A percentile compares a stretch with the other conserved stretches of the same genome.
phyloP scores from a whole-genome alignment of 2,113 vertebrate genomes.

The Marcusenius ussheri region DNA sequence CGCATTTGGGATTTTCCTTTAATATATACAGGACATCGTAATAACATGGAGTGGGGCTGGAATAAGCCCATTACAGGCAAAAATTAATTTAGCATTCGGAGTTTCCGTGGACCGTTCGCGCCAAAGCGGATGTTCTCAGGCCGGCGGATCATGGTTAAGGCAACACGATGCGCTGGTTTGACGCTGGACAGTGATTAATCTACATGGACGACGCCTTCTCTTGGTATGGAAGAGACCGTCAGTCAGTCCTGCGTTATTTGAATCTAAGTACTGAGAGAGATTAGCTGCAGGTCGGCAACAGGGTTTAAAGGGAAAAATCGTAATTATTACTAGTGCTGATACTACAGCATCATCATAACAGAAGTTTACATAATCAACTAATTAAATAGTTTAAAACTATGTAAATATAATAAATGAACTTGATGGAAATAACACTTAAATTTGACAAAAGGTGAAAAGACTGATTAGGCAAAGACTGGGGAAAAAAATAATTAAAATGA shows the following conservation, averaged over 20 bases:
- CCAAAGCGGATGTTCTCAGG: neutral
- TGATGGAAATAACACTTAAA: neutral
- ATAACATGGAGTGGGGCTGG: neutral
- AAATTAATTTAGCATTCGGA: neutral
- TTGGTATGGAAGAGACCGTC: neutral
- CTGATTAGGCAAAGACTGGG: neutral
- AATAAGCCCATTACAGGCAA: neutral
- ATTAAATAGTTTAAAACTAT: neutral
- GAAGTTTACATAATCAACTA: neutral
- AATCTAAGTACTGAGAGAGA: neutral
- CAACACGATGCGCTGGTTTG: neutral
- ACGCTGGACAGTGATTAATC: neutral
- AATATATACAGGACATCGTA: neutral
- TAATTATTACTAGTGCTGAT: neutral
- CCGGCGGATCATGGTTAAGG: neutral
- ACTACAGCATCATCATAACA: neutral
- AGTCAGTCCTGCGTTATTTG: neutral
- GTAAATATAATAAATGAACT: neutral
- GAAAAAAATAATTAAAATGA: neutral
- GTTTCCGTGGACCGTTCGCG: neutral
- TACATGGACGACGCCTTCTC: neutral
- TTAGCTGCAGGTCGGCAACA: neutral
- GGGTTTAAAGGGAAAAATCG: neutral
- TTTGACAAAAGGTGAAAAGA: neutral
- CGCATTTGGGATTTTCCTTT: constrained; percentile 1